Base-by-base conservation (phyloP, 2,797 vertebrate species). In the Smutsia gigantea region DNA sequence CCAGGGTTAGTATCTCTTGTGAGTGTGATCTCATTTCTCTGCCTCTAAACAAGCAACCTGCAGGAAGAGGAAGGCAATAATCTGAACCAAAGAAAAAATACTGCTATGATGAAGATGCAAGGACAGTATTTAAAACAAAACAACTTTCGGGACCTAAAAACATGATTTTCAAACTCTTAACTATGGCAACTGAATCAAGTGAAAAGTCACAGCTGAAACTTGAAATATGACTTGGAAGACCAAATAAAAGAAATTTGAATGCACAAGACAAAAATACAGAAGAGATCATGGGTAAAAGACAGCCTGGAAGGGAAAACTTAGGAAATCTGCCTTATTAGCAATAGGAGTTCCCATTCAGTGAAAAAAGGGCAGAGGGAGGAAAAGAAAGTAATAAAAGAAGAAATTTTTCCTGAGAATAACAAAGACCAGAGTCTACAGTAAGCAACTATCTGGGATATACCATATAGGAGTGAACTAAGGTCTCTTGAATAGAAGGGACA, bases 81-180 rank as follows among this genome's bases (percentile, higher is more conserved):
- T 4, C 5, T 5, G 51, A 68, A 34, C 29, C 55, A 2, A 39
- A 19, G 3, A 27, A 72, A 71, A 12, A 12, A 8, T 11, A 31
- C 12, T 4, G 3, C 25, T 4, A 15, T 5, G 10, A 23, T 7
- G 4, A 39, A n/a, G 46, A 72, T 0, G 4, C 21, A 57, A 42
- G 61, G 0, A 51, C 14, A 29, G 12, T 66, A 57, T 12, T 57
- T 17, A 87, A 72, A 37, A 19, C 25, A 59, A 59, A 34, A 29
- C 2, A 53, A 18, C 63, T 39, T 42, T 74, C 14, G 37, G 34
- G 17, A 74, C 34, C 31, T 23, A 64, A 83, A 75, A 74, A 10
- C 34, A 34, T 7, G 49, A 55, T 21, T 75, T 85, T 64, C 49
- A 57, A 68, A 29, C 42, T 57, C 31, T 55, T 39, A 34, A 75